A percentile compares a stretch with the other conserved stretches of the same genome.
phyloP scores from a whole-genome alignment of 2,888 invertebrate genomes.

The Hydriomena furcata region DNA sequence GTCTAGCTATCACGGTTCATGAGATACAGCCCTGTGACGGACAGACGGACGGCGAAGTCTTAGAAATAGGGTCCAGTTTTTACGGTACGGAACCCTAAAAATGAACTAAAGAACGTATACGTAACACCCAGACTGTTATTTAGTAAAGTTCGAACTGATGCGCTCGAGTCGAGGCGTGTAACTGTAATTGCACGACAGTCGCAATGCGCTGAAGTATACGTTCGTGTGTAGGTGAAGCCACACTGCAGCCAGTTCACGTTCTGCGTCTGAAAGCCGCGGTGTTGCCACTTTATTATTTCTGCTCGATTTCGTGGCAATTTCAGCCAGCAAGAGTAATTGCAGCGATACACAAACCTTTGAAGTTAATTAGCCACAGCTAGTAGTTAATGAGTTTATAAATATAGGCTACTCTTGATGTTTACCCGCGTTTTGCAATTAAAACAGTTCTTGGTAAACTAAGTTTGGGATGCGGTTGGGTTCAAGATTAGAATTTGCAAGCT shows the following conservation, averaged over 20 bases:
- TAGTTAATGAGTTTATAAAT: slow-evolving; percentile 41
- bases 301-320: slow-evolving; percentile 34
- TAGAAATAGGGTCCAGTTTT: no score
- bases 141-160: no score
- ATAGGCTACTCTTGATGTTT: slow-evolving; percentile 43
- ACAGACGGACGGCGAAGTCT: no score
- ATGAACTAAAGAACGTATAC: no score
- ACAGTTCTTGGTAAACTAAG: slow-evolving; percentile 18
- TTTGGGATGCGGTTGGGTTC: slow-evolving; percentile 6
- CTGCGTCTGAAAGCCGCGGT: slow-evolving; percentile 20
- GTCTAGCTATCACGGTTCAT: no score
- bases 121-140: no score
- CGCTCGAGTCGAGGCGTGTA: neutral
- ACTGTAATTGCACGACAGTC: neutral
- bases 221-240: slow-evolving; percentile 12
- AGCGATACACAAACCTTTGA: slow-evolving; percentile 63
- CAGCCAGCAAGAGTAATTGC: slow-evolving; percentile 47
- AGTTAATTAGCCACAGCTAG: slow-evolving; percentile 56
- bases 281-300: slow-evolving; percentile 28
- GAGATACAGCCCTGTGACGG: no score
- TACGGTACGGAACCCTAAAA: no score
- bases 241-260: slow-evolving; percentile 11
- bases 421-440: slow-evolving; percentile 24
- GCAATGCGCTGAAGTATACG: neutral
- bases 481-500: neutral